These are phyloP conservation scores for Eurosta solidaginis DNA, from an alignment of 1,140 invertebrate species.

Conservation along the genomic window DNA sequence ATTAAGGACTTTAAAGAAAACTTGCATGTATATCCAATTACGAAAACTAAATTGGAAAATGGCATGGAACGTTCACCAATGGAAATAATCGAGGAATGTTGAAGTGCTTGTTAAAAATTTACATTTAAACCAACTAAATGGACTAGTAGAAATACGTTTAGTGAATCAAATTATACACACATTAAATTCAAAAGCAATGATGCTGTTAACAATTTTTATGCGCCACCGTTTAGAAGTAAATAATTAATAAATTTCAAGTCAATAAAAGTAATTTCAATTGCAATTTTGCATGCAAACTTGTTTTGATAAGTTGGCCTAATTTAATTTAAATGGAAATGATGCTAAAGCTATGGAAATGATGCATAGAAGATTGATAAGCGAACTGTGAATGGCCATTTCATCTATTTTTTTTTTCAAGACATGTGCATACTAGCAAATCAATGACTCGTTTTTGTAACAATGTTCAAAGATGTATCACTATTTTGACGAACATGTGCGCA, in stretches of 20 bases:
- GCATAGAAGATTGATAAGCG: too few relatives aligned
- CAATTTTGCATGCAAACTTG: not conserved
- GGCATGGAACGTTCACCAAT: not conserved
- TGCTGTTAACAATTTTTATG: not conserved
- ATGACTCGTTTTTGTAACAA: not conserved
- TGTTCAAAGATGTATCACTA: too few relatives aligned
- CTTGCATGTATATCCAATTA: conserved; percentile 55
- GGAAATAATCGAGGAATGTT: conserved; percentile 36
- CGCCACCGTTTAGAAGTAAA: not conserved
- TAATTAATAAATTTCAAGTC: not conserved
- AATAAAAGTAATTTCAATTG: conserved; percentile 5
- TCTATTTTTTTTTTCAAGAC: too few relatives aligned
- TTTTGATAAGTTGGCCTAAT: too few relatives aligned
- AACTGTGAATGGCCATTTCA: too few relatives aligned
- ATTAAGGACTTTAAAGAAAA: conserved; percentile 53
- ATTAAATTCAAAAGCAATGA: not conserved
- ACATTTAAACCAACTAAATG: not conserved
- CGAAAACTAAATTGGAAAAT: conserved; percentile 34
- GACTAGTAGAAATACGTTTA: not conserved
- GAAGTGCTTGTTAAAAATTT: not conserved
- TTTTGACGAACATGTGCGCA: not conserved
- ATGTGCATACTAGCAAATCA: too few relatives aligned
- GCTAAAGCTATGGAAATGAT: too few relatives aligned
- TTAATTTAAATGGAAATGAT: too few relatives aligned
- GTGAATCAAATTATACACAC: not conserved